phyloP scores from a whole-genome alignment of 2,888 invertebrate genomes.

The Poecilus cupreus region DNA sequence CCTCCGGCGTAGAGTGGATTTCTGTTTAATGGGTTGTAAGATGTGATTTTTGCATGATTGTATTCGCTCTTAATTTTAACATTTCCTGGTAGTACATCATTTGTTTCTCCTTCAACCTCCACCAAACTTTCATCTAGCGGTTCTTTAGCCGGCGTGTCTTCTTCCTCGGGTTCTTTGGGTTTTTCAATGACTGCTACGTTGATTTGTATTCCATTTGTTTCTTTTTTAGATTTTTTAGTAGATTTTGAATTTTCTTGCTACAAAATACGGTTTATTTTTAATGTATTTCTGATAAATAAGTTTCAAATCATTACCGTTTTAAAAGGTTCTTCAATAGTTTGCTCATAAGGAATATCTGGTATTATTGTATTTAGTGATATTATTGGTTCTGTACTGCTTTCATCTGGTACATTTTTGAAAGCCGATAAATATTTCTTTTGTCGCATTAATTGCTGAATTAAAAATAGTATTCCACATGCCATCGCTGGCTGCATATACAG shows the following conservation, averaged over 20 bases:
- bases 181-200: background rate
- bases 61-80: constrained; percentile 62
- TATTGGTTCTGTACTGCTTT: constrained; percentile 50
- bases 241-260: background rate
- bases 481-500: constrained; percentile 84
- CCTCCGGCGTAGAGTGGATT: constrained; percentile 92
- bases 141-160: constrained; percentile 67
- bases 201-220: constrained; percentile 10
- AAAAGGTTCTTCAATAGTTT: constrained; percentile 69
- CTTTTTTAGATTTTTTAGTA: constrained; percentile 65
- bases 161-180: constrained; percentile 60
- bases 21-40: constrained; percentile 82
- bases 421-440: constrained; percentile 67
- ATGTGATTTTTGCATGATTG: constrained; percentile 66
- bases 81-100: constrained; percentile 4
- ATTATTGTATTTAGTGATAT: constrained; percentile 66
- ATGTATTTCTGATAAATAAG: background rate
- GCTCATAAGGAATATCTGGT: constrained; percentile 67
- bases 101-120: constrained; percentile 51
- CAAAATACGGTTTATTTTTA: background rate
- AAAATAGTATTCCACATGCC: constrained; percentile 87
- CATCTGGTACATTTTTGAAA: constrained; percentile 65
- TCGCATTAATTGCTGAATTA: constrained; percentile 82
- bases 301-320: constrained; percentile 71
- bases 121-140: constrained; percentile 62